These are phyloP conservation scores for Hybos culiciformis DNA, from an alignment of 2,888 invertebrate species.

Conservation along the genomic window DNA sequence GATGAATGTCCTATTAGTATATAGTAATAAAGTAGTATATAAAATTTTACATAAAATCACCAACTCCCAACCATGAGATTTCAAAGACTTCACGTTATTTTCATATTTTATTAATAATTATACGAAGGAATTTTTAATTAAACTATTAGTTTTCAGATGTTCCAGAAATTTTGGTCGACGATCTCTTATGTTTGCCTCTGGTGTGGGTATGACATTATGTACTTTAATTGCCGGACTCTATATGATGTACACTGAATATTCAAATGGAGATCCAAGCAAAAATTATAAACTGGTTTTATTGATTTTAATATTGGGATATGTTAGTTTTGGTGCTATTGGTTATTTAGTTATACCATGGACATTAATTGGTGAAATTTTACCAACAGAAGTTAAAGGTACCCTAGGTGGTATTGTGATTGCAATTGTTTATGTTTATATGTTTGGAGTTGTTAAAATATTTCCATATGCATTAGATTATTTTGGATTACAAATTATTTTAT, in stretches of 20 bases:
- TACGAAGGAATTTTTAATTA: too few relatives aligned
- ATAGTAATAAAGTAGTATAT: too few relatives aligned
- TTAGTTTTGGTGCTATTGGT: constrained; percentile 40
- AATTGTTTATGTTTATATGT: constrained; percentile 42
- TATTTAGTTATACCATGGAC: constrained; percentile 46
- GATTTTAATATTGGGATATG: constrained; percentile 38
- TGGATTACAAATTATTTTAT: constrained; percentile 36
- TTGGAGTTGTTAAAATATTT: constrained; percentile 39
- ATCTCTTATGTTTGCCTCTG: constrained; percentile 38
- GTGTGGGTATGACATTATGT: constrained; percentile 40
- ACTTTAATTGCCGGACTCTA: constrained; percentile 13
- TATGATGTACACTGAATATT: constrained; percentile 10
- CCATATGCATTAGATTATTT: constrained; percentile 35
- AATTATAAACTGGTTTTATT: constrained; percentile 23
- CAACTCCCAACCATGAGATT: too few relatives aligned
- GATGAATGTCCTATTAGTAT: too few relatives aligned
- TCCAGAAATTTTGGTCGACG: constrained; percentile 39
- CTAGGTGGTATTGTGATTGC: constrained; percentile 40
- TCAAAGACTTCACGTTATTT: too few relatives aligned
- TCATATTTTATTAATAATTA: too few relatives aligned
- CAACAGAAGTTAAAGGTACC: constrained; percentile 34
- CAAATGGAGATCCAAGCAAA: constrained; percentile 5
- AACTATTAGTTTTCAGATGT: constrained; percentile 17
- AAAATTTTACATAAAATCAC: too few relatives aligned
- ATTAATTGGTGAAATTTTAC: constrained; percentile 31